Conservation (phyloP, 2,113 vertebrate species). For the cattle (Bos taurus) region ARS-UCD2.0 NC_037330.1:100181001-100181500, state of each 20-base stretch:
- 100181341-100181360: not conserved
- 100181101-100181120: not conserved
- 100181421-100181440: not conserved
- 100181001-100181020: not conserved
- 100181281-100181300: not conserved
- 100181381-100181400: not conserved
- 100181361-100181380: constrained; percentile 2
- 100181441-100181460: not conserved
- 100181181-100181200: not conserved
- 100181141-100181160: not conserved
- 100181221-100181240: not conserved
- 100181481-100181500: not conserved
- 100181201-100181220: not conserved
- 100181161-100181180: constrained; percentile 1
- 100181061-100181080: not conserved
- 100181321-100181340: not conserved
- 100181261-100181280: not conserved
- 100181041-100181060: not conserved
- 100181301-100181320: constrained; percentile 9
- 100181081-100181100: not conserved
- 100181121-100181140: not conserved
- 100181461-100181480: constrained; percentile 13
- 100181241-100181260: not conserved
- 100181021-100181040: not conserved
- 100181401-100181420: not conserved